These are phyloP conservation scores for Ochotona curzoniae DNA, from an alignment of 2,113 vertebrate species.

Conservation along the genomic window DNA sequence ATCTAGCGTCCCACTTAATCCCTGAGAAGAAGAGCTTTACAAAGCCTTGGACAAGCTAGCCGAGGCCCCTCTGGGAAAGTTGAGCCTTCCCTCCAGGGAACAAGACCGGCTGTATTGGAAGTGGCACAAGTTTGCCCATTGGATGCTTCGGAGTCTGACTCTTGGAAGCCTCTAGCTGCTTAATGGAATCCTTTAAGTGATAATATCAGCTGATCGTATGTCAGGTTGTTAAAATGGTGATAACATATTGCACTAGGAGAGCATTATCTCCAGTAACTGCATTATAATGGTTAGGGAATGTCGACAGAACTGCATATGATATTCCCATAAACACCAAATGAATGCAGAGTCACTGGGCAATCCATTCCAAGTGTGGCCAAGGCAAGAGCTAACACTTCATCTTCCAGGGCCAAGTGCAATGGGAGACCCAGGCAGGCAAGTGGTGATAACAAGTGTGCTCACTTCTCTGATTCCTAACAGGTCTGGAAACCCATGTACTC, in stretches of 20 bases:
- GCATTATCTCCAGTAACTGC: slow-evolving; percentile 64
- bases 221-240: slow-evolving; percentile 83
- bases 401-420: accelerated
- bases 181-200: slow-evolving; percentile 80
- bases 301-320: slow-evolving; percentile 38
- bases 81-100: background rate
- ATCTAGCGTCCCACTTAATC: background rate
- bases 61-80: background rate
- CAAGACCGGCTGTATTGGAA: background rate
- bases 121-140: slow-evolving; percentile 38
- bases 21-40: background rate
- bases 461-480: slow-evolving; percentile 41
- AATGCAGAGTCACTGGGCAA: accelerated
- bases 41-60: background rate
- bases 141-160: slow-evolving; percentile 50
- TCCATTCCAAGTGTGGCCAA: background rate
- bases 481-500: background rate
- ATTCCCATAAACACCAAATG: background rate
- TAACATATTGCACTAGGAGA: slow-evolving; percentile 75
- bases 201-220: slow-evolving; percentile 78
- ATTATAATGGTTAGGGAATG: slow-evolving; percentile 56
- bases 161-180: slow-evolving; percentile 73
- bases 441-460: slow-evolving; percentile 22
- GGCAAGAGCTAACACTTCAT: background rate
- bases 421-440: slow-evolving; percentile 44